Percentiles rank a stretch among this genome's conserved stretches.
phyloP scores from a whole-genome alignment of 2,888 invertebrate genomes.

The Theretra japonica region DNA sequence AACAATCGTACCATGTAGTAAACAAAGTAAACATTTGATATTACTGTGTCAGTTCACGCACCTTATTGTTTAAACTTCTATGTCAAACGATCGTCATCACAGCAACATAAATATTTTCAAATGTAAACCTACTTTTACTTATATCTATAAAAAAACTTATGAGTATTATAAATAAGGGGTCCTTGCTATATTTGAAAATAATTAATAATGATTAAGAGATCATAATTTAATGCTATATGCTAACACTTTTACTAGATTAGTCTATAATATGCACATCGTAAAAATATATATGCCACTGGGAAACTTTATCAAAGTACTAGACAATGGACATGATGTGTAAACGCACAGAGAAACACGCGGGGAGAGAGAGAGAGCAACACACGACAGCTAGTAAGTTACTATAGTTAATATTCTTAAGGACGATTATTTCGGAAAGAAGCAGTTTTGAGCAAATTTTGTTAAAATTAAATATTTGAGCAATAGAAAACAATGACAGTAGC shows the following conservation, averaged over 20 bases:
- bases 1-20: neutral
- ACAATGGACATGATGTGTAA: constrained; percentile 20
- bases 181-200: constrained; percentile 76
- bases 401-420: constrained; percentile 34
- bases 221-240: constrained; percentile 81
- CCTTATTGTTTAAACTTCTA: constrained; percentile 34
- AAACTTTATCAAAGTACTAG: constrained; percentile 42
- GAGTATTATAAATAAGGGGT: constrained; percentile 83
- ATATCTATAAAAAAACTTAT: constrained; percentile 77
- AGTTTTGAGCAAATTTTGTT: constrained; percentile 82
- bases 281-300: constrained; percentile 76
- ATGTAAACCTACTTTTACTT: constrained; percentile 55
- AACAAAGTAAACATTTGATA: constrained; percentile 34
- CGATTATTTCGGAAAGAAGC: constrained; percentile 53
- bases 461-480: constrained; percentile 80
- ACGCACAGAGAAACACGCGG: constrained; percentile 20
- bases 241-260: constrained; percentile 78
- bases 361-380: constrained; percentile 39
- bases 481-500: constrained; percentile 73
- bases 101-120: constrained; percentile 60
- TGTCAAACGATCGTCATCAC: constrained; percentile 58
- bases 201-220: constrained; percentile 85
- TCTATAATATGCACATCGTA: constrained; percentile 76
- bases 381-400: constrained; percentile 33
- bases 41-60: constrained; percentile 41